Conservation (phyloP, 2,113 vertebrate genomes). For the Actenoides lindsayi region DNA sequence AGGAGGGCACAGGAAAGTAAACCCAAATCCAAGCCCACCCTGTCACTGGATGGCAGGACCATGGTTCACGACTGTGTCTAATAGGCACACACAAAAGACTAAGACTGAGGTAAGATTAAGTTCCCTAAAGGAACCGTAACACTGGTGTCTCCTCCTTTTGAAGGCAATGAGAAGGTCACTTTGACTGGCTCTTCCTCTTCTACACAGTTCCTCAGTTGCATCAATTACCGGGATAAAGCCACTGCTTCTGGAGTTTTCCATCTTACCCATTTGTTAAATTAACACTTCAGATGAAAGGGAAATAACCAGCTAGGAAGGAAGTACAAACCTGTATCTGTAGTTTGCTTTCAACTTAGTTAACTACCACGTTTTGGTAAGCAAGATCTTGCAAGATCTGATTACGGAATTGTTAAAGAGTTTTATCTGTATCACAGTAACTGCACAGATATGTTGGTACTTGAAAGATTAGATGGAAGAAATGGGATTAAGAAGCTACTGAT, state of each 20-base stretch:
- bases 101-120: neutral
- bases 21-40: neutral
- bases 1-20: neutral
- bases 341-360: neutral
- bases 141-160: neutral
- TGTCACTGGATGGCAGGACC: neutral
- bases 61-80: neutral
- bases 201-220: neutral
- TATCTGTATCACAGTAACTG: neutral
- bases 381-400: neutral
- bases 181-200: neutral
- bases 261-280: neutral
- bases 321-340: neutral
- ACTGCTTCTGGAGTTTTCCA: neutral
- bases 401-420: neutral
- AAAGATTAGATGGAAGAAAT: neutral
- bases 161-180: neutral
- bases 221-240: neutral
- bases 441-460: neutral
- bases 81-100: neutral
- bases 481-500: neutral
- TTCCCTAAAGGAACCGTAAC: neutral
- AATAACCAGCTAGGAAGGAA: neutral
- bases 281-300: neutral
- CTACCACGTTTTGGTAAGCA: neutral